These are phyloP conservation scores for Erethizon dorsatum DNA, from an alignment of 2,797 vertebrate species.

Conservation along the genomic window DNA sequence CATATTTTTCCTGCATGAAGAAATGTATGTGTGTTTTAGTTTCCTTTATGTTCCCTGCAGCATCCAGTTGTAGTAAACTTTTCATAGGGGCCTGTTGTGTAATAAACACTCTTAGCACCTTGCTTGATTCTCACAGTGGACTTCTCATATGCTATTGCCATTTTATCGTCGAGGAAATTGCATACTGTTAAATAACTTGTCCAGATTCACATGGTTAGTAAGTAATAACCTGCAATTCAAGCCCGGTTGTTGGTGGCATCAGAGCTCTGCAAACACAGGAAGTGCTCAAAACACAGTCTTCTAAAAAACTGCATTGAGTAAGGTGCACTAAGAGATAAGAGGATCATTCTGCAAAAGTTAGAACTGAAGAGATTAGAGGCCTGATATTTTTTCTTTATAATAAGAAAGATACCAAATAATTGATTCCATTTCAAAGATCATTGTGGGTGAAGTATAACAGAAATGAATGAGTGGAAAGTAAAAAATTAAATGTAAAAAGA, in stretches of 20 bases:
- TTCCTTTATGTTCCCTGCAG: background rate
- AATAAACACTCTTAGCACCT: background rate
- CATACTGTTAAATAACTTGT: background rate
- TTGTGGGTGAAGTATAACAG: slow-evolving; percentile 8
- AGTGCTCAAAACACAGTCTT: slow-evolving; percentile 25
- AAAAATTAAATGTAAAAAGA: background rate
- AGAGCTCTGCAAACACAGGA: slow-evolving; percentile 51
- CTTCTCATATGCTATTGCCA: background rate
- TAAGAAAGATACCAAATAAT: slow-evolving; percentile 15
- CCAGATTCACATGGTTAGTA: background rate
- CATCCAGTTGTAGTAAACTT: background rate
- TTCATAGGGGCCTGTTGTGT: background rate
- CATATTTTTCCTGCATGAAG: slow-evolving; percentile 16
- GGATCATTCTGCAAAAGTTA: slow-evolving; percentile 22
- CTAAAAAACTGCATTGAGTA: background rate
- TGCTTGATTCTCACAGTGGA: slow-evolving; percentile 26
- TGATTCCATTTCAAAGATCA: slow-evolving; percentile 65
- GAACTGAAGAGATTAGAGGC: background rate
- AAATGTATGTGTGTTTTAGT: background rate
- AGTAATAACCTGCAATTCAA: background rate
- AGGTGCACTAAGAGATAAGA: slow-evolving; percentile 58
- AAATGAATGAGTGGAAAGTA: background rate
- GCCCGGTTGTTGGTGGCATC: background rate
- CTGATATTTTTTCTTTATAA: slow-evolving; percentile 38
- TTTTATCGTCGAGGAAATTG: slow-evolving; percentile 21